These are phyloP conservation scores for Eidolon dupreanum DNA, from an alignment of 2,797 vertebrate genomes.

Conservation along the genomic window DNA sequence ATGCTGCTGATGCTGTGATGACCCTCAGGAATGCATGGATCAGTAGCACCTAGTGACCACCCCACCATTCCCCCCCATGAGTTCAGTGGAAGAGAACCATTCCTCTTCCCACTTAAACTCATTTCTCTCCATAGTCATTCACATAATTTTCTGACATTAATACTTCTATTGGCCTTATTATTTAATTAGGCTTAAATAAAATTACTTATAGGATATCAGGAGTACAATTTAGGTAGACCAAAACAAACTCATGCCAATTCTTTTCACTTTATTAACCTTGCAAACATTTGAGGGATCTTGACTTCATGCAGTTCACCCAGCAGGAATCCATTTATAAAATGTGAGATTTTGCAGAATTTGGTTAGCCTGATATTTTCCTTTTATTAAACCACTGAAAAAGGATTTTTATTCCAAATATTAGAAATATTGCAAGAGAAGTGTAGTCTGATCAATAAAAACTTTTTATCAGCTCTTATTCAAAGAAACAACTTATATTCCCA, in stretches of 20 bases:
- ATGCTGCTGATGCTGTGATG: not conserved
- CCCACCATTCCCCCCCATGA: not conserved
- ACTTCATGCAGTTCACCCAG: not conserved
- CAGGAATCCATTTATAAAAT: not conserved
- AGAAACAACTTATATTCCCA: not conserved
- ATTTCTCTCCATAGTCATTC: not conserved
- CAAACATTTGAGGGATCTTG: not conserved
- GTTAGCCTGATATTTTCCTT: not conserved
- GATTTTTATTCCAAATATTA: not conserved
- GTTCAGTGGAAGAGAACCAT: no score
- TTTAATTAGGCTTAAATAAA: not conserved
- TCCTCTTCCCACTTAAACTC: not conserved
- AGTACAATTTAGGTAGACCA: not conserved
- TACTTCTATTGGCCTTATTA: not conserved
- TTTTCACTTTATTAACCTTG: not conserved
- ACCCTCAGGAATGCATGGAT: not conserved
- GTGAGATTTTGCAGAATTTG: not conserved
- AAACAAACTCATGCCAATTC: not conserved
- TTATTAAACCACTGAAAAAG: not conserved
- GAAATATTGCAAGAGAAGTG: not conserved
- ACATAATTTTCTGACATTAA: not conserved
- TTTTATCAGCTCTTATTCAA: not conserved
- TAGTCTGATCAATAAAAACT: not conserved
- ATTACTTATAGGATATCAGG: not conserved
- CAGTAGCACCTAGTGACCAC: not conserved